Conservation (phyloP, 2,113 vertebrate genomes). For the Trogon melanurus region DNA sequence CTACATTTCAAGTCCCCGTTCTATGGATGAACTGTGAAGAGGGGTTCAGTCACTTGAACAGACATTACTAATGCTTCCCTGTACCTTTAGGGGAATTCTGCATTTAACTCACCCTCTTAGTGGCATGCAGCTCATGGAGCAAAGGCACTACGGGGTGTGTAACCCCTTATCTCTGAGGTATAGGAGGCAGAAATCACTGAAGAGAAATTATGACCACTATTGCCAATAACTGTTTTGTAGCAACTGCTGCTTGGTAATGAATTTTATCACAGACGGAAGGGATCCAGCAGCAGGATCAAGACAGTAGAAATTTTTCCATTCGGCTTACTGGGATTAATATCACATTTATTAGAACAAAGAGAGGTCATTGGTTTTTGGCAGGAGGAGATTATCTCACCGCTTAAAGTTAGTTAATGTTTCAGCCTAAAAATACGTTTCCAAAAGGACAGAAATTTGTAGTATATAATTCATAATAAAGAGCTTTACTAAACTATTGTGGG, state of each 20-base stretch:
- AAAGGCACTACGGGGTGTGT: not conserved
- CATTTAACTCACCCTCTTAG: not conserved
- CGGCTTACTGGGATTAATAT: not conserved
- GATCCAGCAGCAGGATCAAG: not conserved
- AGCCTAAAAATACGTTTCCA: not conserved
- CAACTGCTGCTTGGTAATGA: not conserved
- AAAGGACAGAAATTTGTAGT: not conserved
- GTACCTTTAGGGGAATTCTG: not conserved
- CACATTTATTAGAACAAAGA: conserved; percentile 19
- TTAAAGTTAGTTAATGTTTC: not conserved
- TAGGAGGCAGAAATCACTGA: not conserved
- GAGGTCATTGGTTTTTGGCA: not conserved
- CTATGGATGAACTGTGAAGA: not conserved
- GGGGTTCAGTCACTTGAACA: not conserved
- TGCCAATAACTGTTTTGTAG: conserved; percentile 11
- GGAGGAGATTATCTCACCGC: not conserved
- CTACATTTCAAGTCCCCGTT: not conserved
- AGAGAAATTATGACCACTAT: not conserved
- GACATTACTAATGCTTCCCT: not conserved
- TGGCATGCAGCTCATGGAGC: not conserved
- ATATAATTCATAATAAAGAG: conserved; percentile 14
- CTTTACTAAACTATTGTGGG: conserved; percentile 24
- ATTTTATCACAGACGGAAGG: not conserved
- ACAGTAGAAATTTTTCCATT: not conserved
- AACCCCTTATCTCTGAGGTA: not conserved